Conservation (phyloP, 2,797 vertebrate genomes). For the Halcyon badia region DNA sequence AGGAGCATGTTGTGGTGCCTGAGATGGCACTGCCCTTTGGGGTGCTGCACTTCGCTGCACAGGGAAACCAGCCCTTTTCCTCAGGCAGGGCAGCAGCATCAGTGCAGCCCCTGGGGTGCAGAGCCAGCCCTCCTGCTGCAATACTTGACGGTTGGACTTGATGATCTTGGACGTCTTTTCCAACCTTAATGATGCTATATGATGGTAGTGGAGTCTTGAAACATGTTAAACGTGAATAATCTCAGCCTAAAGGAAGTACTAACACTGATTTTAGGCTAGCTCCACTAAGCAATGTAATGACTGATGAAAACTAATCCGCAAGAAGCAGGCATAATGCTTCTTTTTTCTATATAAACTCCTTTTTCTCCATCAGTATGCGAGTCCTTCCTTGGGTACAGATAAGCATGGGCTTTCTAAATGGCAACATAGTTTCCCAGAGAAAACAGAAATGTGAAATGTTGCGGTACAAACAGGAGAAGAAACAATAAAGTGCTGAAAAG, state of each 20-base stretch:
- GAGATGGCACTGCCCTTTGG: neutral
- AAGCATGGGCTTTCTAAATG: neutral
- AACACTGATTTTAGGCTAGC: neutral
- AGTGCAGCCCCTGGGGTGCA: neutral
- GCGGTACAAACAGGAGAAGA: neutral
- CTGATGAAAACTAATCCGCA: neutral
- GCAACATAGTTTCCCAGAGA: neutral
- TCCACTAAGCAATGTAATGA: neutral
- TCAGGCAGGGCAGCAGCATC: neutral
- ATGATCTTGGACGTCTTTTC: too few relatives aligned
- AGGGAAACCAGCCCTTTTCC: neutral
- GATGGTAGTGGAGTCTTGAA: neutral
- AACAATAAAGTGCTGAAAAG: neutral
- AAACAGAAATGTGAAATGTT: neutral
- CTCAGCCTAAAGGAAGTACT: neutral
- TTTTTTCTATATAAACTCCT: neutral
- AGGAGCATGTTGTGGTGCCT: neutral
- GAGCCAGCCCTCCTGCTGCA: neutral
- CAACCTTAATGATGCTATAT: too few relatives aligned
- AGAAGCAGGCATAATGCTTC: neutral
- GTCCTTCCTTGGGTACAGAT: neutral
- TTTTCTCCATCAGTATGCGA: neutral
- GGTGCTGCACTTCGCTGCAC: rapidly evolving
- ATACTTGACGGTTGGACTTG: neutral
- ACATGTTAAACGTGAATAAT: neutral